Percentiles rank a stretch among this genome's conserved stretches.
phyloP scores from a whole-genome alignment of 2,888 invertebrate species.

The Cantharis nigra region DNA sequence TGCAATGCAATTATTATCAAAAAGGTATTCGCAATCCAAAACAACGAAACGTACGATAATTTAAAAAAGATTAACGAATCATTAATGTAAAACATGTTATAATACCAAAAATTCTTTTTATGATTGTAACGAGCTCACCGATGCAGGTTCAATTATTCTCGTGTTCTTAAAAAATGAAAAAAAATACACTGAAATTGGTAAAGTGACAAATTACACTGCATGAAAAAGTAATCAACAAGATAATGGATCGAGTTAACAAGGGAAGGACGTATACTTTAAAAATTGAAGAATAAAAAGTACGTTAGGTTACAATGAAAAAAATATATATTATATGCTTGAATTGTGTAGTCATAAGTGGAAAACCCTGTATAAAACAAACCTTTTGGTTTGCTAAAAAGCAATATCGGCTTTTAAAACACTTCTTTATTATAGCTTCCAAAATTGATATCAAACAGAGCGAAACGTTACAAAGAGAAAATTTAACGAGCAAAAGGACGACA shows the following conservation, averaged over 20 bases:
- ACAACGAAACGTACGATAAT: slow-evolving; percentile 8
- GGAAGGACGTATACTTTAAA: not conserved
- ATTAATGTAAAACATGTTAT: slow-evolving; percentile 5
- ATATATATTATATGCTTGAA: not conserved
- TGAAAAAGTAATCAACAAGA: not conserved
- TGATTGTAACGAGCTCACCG: not conserved
- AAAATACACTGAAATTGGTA: not conserved
- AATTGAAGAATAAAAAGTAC: not conserved
- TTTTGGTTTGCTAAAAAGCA: not conserved
- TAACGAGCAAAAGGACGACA: not conserved
- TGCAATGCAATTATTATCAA: not conserved
- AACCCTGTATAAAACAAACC: not conserved
- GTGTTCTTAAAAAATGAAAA: not conserved
- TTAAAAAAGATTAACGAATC: slow-evolving; percentile 16
- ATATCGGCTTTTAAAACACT: not conserved
- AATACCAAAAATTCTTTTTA: not conserved
- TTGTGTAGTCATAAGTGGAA: not conserved
- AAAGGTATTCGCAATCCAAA: slow-evolving; percentile 6
- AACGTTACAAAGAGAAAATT: not conserved
- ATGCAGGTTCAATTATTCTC: not conserved
- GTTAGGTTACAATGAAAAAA: not conserved
- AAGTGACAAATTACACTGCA: not conserved
- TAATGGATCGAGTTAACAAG: not conserved
- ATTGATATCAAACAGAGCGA: not conserved
- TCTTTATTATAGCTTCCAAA: not conserved